Percentiles rank a stretch among this genome's conserved stretches.
Evolutionary conservation across 2,888 invertebrate species (phyloP).

Genomic region (Epirrita christyi): DNA sequence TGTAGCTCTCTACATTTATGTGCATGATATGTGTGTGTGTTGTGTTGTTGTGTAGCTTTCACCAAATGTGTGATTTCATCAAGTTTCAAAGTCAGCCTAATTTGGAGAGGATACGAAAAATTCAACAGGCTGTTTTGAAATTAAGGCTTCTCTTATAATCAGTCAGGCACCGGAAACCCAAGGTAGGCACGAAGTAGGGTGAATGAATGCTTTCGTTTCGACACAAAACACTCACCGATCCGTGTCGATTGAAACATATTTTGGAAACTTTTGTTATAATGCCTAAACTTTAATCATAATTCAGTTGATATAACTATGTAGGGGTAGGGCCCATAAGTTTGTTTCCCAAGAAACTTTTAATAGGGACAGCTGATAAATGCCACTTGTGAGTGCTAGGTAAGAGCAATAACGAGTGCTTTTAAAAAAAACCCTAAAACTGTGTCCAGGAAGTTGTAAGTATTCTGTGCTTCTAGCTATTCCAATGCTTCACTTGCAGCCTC

Average conservation of each 20-base stretch:
- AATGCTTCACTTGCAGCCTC: too few species aligned
- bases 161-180: constrained; percentile 22
- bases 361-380: neutral
- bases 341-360: neutral
- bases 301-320: neutral
- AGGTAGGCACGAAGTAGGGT: constrained; percentile 13
- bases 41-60: constrained; percentile 14
- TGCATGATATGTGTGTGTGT: constrained; percentile 11
- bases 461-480: too few species aligned
- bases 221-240: constrained; percentile 8
- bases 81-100: constrained; percentile 24
- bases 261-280: constrained; percentile 14
- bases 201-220: constrained; percentile 12
- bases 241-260: constrained; percentile 5
- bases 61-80: constrained; percentile 11
- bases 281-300: constrained; percentile 8
- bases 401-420: too few species aligned
- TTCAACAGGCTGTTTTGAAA: constrained; percentile 31
- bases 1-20: neutral
- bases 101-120: constrained; percentile 27
- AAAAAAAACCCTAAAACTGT: too few species aligned
- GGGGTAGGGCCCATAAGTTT: neutral
- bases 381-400: too few species aligned
- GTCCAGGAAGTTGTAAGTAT: too few species aligned
- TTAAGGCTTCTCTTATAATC: constrained; percentile 26